Evolutionary conservation across 2,113 vertebrate genomes (phyloP).

Genomic region (Furnarius figulus): DNA sequence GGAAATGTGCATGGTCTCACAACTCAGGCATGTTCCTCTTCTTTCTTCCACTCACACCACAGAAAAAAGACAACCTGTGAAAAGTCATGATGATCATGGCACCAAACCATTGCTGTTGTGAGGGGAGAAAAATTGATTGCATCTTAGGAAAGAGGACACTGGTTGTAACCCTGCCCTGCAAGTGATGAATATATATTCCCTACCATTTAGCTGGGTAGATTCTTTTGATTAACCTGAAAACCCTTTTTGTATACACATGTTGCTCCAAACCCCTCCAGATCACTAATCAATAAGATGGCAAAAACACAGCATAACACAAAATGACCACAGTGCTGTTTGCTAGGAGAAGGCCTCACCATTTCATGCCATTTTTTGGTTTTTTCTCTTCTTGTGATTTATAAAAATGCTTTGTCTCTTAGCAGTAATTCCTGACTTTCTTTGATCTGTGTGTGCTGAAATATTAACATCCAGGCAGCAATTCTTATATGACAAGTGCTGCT

Average conservation of each 20-base stretch:
- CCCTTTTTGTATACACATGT: neutral
- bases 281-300: neutral
- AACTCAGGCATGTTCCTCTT: neutral
- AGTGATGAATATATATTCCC: neutral
- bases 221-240: neutral
- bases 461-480: neutral
- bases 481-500: neutral
- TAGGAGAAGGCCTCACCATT: neutral
- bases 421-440: neutral
- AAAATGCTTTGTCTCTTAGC: neutral
- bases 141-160: neutral
- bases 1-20: neutral
- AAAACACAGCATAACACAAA: neutral
- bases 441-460: neutral
- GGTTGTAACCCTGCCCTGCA: neutral
- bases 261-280: neutral
- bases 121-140: neutral
- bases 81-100: neutral
- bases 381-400: neutral
- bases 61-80: neutral
- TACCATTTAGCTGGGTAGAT: neutral
- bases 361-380: neutral
- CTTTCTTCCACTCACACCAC: neutral
- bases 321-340: neutral
- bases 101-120: rapidly evolving